A percentile compares a stretch with the other conserved stretches of the same genome.
phyloP scores from a whole-genome alignment of 2,888 invertebrate species.

The Tubiluchus corallicola region DNA sequence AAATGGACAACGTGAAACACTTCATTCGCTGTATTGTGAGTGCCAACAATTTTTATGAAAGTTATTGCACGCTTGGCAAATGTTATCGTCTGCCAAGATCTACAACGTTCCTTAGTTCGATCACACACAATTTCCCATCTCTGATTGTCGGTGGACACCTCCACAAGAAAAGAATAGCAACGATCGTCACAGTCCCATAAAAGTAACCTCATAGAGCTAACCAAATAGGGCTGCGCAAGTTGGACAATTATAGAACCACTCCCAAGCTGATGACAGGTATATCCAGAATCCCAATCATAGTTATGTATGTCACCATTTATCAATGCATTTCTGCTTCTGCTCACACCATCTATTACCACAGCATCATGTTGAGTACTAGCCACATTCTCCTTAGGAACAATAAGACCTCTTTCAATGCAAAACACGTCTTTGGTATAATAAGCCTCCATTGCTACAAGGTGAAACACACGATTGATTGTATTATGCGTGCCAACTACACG shows the following conservation, averaged over 20 bases:
- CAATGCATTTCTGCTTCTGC: conserved; percentile 74
- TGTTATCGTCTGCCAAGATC: conserved; percentile 81
- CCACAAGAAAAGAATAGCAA: conserved; percentile 34
- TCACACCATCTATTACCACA: conserved; percentile 85
- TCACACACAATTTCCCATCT: conserved; percentile 52
- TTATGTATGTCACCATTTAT: conserved; percentile 83
- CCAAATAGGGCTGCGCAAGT: conserved; percentile 83
- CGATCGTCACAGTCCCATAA: conserved; percentile 73
- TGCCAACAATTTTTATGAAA: conserved; percentile 85
- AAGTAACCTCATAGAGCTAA: conserved; percentile 70
- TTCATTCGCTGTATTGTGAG: conserved; percentile 91
- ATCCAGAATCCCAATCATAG: conserved; percentile 98
- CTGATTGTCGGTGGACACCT: conserved; percentile 30
- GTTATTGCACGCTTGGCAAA: conserved; percentile 71
- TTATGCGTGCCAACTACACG: conserved; percentile 64
- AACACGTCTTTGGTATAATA: conserved; percentile 58
- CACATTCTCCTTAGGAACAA: conserved; percentile 66
- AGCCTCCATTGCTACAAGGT: conserved; percentile 79
- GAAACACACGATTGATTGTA: conserved; percentile 82
- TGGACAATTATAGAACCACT: conserved; percentile 87
- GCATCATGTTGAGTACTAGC: conserved; percentile 78
- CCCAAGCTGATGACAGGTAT: conserved; percentile 81
- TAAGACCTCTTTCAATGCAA: conserved; percentile 42
- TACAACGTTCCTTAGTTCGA: conserved; percentile 58
- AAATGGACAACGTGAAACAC: conserved; percentile 96